Conservation (phyloP, 1,140 invertebrate genomes). For the Aphelenchoides fujianensis region DNA sequence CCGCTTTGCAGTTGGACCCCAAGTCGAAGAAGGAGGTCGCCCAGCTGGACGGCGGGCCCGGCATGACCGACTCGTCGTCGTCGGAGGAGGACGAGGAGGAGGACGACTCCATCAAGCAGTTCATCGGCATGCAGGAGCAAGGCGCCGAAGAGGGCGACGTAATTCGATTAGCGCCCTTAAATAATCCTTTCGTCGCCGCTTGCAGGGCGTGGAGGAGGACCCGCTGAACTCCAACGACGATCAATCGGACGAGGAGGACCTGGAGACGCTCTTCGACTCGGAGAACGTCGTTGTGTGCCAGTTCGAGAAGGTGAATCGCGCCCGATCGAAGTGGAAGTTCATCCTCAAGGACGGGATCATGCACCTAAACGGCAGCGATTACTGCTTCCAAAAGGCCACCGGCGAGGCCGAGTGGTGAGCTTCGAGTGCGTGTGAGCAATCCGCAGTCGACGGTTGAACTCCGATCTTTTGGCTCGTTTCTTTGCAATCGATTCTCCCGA, state of each 20-base stretch:
- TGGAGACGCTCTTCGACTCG: conserved; percentile 88
- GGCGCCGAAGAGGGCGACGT: conserved; percentile 19
- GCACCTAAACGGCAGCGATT: conserved; percentile 96
- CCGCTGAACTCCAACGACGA: conserved; percentile 87
- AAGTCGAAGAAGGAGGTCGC: background rate
- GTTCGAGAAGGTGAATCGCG: conserved; percentile 96
- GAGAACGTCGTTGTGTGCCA: conserved; percentile 99
- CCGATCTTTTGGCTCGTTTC: too few species aligned
- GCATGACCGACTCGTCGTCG: conserved; percentile 1
- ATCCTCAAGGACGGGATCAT: conserved; percentile 99
- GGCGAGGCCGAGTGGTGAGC: conserved; percentile 90
- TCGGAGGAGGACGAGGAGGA: conserved; percentile 5
- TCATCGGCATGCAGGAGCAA: conserved; percentile 14
- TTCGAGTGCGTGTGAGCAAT: too few species aligned
- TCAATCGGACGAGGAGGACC: conserved; percentile 94
- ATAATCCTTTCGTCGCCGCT: conserved; percentile 8
- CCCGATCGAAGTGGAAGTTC: conserved; percentile 98
- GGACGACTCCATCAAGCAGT: background rate
- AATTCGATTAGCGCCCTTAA: background rate
- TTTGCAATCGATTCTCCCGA: too few species aligned
- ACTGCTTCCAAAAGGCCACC: conserved; percentile 95
- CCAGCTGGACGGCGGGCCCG: conserved; percentile 29
- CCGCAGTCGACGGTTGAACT: too few species aligned
- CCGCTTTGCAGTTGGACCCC: too few species aligned
- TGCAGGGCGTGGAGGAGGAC: conserved; percentile 68